These are phyloP conservation scores for Gavia stellata DNA, from an alignment of 2,113 vertebrate species.

Conservation along the genomic window DNA sequence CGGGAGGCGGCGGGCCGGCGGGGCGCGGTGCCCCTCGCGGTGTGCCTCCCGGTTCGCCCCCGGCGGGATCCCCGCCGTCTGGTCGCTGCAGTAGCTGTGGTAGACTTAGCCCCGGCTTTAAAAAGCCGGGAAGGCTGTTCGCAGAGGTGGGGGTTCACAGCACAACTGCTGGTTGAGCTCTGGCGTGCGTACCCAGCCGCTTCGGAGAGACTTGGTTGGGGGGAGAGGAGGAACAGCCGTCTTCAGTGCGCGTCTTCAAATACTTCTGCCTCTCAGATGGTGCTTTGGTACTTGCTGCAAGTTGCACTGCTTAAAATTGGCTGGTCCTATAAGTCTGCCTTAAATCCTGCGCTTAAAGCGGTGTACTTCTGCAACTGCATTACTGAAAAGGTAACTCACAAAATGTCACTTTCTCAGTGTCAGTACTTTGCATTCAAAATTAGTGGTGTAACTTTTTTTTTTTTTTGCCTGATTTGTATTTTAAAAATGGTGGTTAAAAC, in stretches of 20 bases:
- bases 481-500: background rate
- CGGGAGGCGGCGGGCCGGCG: background rate
- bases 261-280: accelerated
- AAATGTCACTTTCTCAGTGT: accelerated
- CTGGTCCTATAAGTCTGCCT: background rate
- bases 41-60: too few relatives aligned
- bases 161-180: background rate
- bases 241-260: accelerated
- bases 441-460: background rate
- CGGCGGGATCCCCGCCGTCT: background rate
- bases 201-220: background rate
- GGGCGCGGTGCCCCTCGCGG: background rate
- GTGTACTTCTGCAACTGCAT: accelerated
- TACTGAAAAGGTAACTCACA: background rate
- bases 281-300: background rate
- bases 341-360: background rate
- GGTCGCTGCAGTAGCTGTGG: background rate
- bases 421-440: accelerated
- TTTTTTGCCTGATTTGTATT: background rate
- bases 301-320: background rate
- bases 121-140: background rate
- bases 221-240: background rate
- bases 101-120: accelerated
- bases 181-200: background rate
- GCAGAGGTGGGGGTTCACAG: background rate